Conservation (phyloP, 2,797 vertebrate genomes). For the Acanthis flammea region DNA sequence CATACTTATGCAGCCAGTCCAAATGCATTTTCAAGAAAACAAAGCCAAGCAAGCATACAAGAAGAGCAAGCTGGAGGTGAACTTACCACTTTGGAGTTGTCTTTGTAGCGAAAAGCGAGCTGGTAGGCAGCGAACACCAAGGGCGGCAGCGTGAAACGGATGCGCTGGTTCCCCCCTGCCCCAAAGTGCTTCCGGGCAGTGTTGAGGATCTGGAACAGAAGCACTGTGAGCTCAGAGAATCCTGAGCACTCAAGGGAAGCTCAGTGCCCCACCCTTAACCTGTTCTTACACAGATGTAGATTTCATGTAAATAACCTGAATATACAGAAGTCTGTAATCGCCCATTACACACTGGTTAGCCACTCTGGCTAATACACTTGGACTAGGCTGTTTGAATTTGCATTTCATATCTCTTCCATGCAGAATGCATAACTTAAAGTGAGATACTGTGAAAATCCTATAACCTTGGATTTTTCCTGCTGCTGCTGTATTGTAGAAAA, state of each 20-base stretch:
- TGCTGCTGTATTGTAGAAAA: background rate
- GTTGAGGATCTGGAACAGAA: slow-evolving; percentile 87
- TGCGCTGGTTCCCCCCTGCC: slow-evolving; percentile 95
- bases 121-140: slow-evolving; percentile 96
- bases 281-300: background rate
- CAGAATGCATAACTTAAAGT: background rate
- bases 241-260: background rate
- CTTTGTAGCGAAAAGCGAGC: slow-evolving; percentile 95
- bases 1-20: background rate
- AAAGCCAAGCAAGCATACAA: background rate
- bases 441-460: background rate
- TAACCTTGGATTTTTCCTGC: background rate
- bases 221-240: background rate
- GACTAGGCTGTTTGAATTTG: background rate
- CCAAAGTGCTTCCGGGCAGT: slow-evolving; percentile 98
- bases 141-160: slow-evolving; percentile 93
- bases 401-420: background rate
- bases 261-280: background rate
- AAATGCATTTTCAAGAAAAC: background rate
- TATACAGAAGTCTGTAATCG: background rate
- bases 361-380: background rate
- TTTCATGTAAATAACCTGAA: background rate
- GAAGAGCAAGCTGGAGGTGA: background rate
- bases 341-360: background rate
- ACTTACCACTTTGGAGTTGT: slow-evolving; percentile 87